Conservation (phyloP, 2,888 invertebrate species). For the Notodonta ziczac region DNA sequence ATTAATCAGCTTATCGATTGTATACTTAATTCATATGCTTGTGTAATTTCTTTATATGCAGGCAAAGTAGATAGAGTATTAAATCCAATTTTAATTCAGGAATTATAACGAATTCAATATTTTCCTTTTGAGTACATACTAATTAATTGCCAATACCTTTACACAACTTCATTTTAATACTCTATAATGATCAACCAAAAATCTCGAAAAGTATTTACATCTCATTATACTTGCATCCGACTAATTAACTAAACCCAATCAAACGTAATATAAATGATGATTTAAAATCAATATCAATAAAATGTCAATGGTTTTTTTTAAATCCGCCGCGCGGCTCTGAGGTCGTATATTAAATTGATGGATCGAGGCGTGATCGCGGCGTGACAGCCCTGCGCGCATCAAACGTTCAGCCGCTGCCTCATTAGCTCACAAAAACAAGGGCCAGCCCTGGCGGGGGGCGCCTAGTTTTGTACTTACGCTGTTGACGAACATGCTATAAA, state of each 20-base stretch:
- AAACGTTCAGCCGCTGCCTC: conserved; percentile 58
- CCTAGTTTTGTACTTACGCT: neutral
- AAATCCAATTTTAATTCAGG: no score
- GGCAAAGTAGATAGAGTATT: no score
- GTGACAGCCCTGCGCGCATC: conserved; percentile 60
- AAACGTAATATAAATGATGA: conserved; percentile 24
- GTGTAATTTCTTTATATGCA: neutral
- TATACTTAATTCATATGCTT: neutral
- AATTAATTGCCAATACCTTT: no score
- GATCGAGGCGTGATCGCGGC: conserved; percentile 55
- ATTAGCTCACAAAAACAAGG: conserved; percentile 50
- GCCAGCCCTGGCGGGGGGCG: conserved; percentile 19
- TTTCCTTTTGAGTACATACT: no score
- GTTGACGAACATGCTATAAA: neutral
- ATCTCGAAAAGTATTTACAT: neutral
- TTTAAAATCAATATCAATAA: conserved; percentile 46
- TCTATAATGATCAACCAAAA: neutral
- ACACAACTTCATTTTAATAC: no score
- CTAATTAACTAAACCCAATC: conserved; percentile 29
- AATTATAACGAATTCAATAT: no score
- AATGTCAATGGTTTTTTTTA: conserved; percentile 37
- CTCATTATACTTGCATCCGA: conserved; percentile 8
- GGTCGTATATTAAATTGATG: conserved; percentile 58
- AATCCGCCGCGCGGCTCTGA: conserved; percentile 31
- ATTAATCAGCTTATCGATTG: neutral